These are phyloP conservation scores for Lithophane leautieri DNA, from an alignment of 2,888 invertebrate species.

Conservation along the genomic window DNA sequence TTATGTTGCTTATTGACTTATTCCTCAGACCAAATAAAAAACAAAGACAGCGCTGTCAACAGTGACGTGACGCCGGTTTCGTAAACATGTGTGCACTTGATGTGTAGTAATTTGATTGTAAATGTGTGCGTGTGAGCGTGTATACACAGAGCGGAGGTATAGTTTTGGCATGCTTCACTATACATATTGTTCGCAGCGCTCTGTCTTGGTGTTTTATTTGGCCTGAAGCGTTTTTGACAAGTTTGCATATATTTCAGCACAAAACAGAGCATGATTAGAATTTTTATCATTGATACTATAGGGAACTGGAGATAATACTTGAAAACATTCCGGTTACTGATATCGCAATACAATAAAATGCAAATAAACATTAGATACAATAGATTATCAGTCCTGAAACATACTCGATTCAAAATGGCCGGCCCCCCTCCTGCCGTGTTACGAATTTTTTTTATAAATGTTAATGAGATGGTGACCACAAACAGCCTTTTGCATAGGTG, in stretches of 20 bases:
- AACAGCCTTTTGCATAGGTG: not conserved
- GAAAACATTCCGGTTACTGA: constrained; percentile 35
- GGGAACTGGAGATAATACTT: constrained; percentile 38
- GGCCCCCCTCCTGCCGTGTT: not conserved
- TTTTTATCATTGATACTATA: constrained; percentile 52
- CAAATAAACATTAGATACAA: constrained; percentile 33
- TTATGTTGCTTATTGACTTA: not conserved
- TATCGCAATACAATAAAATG: constrained; percentile 31
- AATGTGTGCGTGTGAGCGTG: too few relatives aligned
- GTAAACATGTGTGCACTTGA: too few relatives aligned
- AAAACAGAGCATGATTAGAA: constrained; percentile 34
- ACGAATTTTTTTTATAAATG: not conserved
- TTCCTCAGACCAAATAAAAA: too few relatives aligned
- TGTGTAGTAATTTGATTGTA: too few relatives aligned
- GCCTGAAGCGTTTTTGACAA: too few relatives aligned
- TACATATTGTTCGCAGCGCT: too few relatives aligned
- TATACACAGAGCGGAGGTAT: too few relatives aligned
- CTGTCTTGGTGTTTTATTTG: too few relatives aligned
- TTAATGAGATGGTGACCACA: too few relatives aligned
- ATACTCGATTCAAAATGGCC: not conserved
- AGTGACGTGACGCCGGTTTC: too few relatives aligned
- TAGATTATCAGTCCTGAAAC: not conserved
- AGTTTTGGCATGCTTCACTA: too few relatives aligned
- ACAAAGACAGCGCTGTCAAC: too few relatives aligned
- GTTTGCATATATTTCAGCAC: constrained; percentile 13